Percentiles rank a stretch among this genome's conserved stretches.
Conservation (phyloP, 2,888 invertebrate species). For the Andrena camellia region DNA sequence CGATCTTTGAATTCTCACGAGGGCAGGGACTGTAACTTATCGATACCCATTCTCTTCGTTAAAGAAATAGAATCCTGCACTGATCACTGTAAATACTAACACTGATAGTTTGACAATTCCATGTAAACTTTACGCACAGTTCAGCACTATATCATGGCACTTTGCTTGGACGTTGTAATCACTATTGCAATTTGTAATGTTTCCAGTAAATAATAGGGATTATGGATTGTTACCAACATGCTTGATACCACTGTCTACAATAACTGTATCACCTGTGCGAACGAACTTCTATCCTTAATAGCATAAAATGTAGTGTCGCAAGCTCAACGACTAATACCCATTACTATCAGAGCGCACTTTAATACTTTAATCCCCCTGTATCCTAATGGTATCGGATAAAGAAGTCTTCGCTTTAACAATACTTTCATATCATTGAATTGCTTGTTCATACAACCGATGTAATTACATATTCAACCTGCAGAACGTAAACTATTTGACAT, state of each 20-base stretch:
- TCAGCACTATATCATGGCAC: slow-evolving; percentile 32
- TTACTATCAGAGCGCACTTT: not conserved
- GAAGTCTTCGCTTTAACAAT: not conserved
- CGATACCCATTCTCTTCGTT: not conserved
- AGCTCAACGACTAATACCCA: not conserved
- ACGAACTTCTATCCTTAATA: not conserved
- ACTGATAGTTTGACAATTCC: slow-evolving; percentile 9
- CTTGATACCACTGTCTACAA: slow-evolving; percentile 18
- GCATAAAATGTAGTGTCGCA: slow-evolving; percentile 17
- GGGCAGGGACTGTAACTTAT: too few species aligned
- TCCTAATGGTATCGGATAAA: too few species aligned
- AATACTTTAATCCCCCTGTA: too few species aligned
- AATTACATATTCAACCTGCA: not conserved
- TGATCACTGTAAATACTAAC: slow-evolving; percentile 33
- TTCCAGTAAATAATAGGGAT: slow-evolving; percentile 12
- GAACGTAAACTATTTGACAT: not conserved
- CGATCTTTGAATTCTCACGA: too few species aligned
- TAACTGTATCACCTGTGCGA: slow-evolving; percentile 12
- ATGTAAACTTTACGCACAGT: slow-evolving; percentile 37
- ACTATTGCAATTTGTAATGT: slow-evolving; percentile 5
- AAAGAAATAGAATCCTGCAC: slow-evolving; percentile 27
- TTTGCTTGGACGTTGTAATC: slow-evolving; percentile 26
- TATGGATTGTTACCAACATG: slow-evolving; percentile 11
- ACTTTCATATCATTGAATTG: not conserved
- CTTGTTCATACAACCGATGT: not conserved